Evolutionary conservation across 2,113 vertebrate genomes (phyloP), one percentile per base, ranked within the genome.

Genomic region (Colaptes auratus): DNA sequence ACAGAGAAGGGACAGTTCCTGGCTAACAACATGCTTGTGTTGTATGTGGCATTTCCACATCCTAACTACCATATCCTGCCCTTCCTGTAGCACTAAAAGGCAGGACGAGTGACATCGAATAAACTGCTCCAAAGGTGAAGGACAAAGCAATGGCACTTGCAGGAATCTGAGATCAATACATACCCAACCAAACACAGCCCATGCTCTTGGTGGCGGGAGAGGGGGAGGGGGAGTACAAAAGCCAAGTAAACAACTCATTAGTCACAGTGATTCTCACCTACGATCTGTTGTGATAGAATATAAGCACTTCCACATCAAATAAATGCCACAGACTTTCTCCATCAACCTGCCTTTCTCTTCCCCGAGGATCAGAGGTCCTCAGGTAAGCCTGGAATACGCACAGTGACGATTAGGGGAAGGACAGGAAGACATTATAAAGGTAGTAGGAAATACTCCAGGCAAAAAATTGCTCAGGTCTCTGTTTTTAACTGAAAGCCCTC

Each of bases 231-330:
- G 3, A 8, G 19, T 28, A 85, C 78, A 76, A 90, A 93, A 93
- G 91, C 82, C 72, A 73, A 91, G 89, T 82, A 96, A 96, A 95
- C 64, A 93, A 80, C 64, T 88, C 82, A 89, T 94, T 92, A 94
- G 82, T 92, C 92, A 94, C 81, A 67, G 63, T 44, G 74, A 79
- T 92, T 93, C 91, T 94, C 89, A 85, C 87, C 84, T 95, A 74
- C 78, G 74, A 14, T 56, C 87, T 56, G 39, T 77, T 92, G 71
- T 82, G 71, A 91, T 10, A 82, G 72, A 52, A 63, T 82, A 72
- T 77, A 80, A 88, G 52, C 69, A 92, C 63, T 93, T 95, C 79
- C 87, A 94, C 73, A 96, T 83, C 92, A 93, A 95, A 88, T 61
- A 92, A 89, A 95, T 39, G 60, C 67, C 82, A 86, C 3, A 3